Evolutionary conservation across 2,113 vertebrate genomes (phyloP), one percentile per base, ranked within the genome.

Genomic region (Phalacrocorax pelagicus): DNA sequence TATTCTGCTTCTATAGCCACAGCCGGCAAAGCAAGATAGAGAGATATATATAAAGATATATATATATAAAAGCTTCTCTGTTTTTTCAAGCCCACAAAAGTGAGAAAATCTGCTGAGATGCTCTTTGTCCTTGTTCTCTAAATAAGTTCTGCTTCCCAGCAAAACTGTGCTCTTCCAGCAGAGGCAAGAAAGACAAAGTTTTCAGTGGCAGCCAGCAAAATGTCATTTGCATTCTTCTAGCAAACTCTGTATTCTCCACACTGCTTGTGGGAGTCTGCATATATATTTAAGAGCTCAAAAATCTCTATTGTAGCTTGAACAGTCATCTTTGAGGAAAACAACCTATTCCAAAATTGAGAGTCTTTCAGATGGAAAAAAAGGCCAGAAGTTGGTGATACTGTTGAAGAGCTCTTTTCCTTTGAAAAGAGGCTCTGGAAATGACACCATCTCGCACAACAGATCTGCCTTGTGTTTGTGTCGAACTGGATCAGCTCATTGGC

Each of bases 201-300:
- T 75, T 70, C 65, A 29, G 77, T 54, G 86, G 52, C 94, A 96
- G 86, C 52, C 69, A 92, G 75, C 24, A 89, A 79, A 94, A 85
- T 79, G 88, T 75, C 77, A 72, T 49, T 61, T 61, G 30, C 80
- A 69, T 79, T 90, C 83, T 84, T 57, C 70, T 61, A 79, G 52
- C 91, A 71, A 24, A 29, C 21, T 67, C 75, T 27, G 5, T 65
- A 32, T 70, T 73, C 83, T 81, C 44, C 32, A 46, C 22, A 0
- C 72, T 79, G 67, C 52, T 58, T 65, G 85, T 86, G 81, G 66
- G 62, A 70, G 81, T 85, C 70, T 81, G 70, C 59, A 8, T 44
- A 44, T 46, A 38, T 29, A 46, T 78, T 27, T 49, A 82, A 82
- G 77, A 29, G 44, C 46, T 40, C 24, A 29, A 16, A 66, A 81